Percentiles rank a stretch among this genome's conserved stretches.
phyloP scores from a whole-genome alignment of 2,113 vertebrate species.

The Clarias gariepinus region DNA sequence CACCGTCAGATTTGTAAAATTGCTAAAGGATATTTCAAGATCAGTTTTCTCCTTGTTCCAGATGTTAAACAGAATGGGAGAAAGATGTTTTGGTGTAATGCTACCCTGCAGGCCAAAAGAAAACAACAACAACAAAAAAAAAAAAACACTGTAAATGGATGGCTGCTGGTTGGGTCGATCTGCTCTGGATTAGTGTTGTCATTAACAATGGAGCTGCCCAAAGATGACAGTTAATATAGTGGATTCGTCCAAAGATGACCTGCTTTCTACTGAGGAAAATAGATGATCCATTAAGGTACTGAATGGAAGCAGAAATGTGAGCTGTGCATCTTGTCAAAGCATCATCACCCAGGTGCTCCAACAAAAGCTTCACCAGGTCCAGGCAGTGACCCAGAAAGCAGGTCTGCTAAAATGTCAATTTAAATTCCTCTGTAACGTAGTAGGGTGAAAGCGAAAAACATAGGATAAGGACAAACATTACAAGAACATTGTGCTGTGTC shows the following conservation, averaged over 20 bases:
- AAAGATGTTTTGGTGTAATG: not conserved
- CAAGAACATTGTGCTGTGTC: not conserved
- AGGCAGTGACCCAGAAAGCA: conserved; percentile 68
- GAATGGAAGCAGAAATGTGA: conserved; percentile 65
- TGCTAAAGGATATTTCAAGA: not conserved
- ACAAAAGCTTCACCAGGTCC: conserved; percentile 71
- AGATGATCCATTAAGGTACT: conserved; percentile 35
- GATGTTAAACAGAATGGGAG: conserved; percentile 2
- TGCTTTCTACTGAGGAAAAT: conserved; percentile 20
- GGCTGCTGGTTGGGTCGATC: not conserved
- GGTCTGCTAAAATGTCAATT: conserved; percentile 72
- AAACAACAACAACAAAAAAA: too few relatives aligned
- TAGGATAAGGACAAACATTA: not conserved
- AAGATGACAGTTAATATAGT: conserved; percentile 28
- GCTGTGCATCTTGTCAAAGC: conserved; percentile 61
- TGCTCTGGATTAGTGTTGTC: not conserved
- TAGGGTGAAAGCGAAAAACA: conserved; percentile 39
- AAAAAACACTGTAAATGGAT: not conserved
- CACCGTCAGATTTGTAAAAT: conserved; percentile 22
- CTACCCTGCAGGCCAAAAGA: not conserved
- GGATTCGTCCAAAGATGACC: conserved; percentile 27
- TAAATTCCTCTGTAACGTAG: conserved; percentile 71
- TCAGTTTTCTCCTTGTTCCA: not conserved
- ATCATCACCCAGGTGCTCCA: conserved; percentile 75
- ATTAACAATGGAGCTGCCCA: conserved; percentile 40